Conservation (phyloP, 2,113 vertebrate species). For the Notiomystis cincta region DNA sequence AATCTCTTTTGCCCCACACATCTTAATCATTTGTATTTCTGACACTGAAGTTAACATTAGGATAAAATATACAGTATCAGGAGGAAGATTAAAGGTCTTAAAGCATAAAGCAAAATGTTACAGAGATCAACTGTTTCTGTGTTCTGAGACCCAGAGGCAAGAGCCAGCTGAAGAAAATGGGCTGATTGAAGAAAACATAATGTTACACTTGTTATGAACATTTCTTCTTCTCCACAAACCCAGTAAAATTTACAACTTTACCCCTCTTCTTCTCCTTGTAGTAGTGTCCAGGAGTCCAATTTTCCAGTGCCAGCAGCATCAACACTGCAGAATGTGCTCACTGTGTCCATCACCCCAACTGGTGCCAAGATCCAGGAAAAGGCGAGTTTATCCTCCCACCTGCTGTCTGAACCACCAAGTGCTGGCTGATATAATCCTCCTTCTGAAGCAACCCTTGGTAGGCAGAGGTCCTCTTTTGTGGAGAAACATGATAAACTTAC, state of each 20-base stretch:
- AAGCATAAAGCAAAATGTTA: neutral
- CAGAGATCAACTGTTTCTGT: neutral
- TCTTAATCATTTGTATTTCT: neutral
- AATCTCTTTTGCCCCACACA: neutral
- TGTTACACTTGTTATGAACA: neutral
- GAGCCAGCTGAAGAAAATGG: neutral
- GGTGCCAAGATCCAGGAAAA: neutral
- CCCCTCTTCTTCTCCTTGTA: neutral
- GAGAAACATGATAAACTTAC: neutral
- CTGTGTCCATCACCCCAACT: neutral
- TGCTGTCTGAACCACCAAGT: neutral
- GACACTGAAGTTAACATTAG: neutral
- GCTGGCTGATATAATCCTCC: neutral
- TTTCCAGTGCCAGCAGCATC: rapidly evolving
- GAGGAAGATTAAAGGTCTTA: neutral
- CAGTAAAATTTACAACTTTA: neutral
- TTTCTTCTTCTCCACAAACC: neutral
- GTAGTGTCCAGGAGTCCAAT: neutral
- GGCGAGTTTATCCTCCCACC: neutral
- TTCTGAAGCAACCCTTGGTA: neutral
- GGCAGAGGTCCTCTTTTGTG: neutral
- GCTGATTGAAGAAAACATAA: neutral
- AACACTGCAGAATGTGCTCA: neutral
- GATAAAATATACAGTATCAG: neutral
- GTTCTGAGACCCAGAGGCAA: neutral